Evolutionary conservation across 2,113 vertebrate genomes (phyloP).

Genomic region (Paradoxurus hermaphroditus): DNA sequence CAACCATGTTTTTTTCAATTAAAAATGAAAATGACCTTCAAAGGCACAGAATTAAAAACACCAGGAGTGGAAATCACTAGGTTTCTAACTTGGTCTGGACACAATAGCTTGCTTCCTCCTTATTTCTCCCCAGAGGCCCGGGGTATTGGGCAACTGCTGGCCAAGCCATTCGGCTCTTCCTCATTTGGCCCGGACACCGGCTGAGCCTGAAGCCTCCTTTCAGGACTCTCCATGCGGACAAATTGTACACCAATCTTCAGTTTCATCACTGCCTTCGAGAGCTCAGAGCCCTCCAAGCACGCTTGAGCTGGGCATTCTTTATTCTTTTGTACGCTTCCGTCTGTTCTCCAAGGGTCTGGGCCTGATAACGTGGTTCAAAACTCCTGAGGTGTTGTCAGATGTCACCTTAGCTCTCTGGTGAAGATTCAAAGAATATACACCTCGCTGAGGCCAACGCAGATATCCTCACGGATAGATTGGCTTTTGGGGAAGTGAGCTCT

Average conservation of each 20-base stretch:
- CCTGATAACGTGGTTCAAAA: neutral
- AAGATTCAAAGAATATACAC: neutral
- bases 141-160: constrained; percentile 60
- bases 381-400: neutral
- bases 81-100: constrained; percentile 49
- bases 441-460: neutral
- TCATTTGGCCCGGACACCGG: neutral
- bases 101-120: constrained; percentile 65
- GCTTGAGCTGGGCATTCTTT: neutral
- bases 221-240: constrained; percentile 12
- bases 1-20: constrained; percentile 43
- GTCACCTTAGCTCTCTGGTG: neutral
- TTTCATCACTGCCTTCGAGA: neutral
- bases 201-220: neutral
- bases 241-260: neutral
- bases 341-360: neutral
- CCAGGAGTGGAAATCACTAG: constrained; percentile 52
- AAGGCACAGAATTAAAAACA: constrained; percentile 68
- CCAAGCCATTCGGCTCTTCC: constrained; percentile 15
- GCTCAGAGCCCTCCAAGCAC: neutral
- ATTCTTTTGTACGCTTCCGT: neutral
- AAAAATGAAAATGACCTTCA: constrained; percentile 66
- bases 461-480: neutral
- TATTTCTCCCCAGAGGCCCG: constrained; percentile 52
- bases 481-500: neutral